Evolutionary conservation across 1,140 invertebrate genomes (phyloP), one percentile per base, ranked within the genome.

Genomic region (Zaprionus gabonicus): DNA sequence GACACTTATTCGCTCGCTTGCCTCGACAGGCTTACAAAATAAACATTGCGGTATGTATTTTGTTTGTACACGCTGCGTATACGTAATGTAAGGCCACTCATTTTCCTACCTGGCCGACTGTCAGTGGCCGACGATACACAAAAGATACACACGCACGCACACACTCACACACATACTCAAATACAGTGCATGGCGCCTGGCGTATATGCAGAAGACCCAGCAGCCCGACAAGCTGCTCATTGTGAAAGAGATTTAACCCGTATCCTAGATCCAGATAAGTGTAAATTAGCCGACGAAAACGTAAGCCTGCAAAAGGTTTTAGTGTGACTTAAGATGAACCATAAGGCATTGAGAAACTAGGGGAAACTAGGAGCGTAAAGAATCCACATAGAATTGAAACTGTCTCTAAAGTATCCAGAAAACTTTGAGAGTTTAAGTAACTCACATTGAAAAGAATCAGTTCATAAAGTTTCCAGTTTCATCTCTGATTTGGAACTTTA

Each of bases 21-120:
- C 84, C 84, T 84, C 83, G 81, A 75, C 84, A 84, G 81, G 85
- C 84, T 88, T 90, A 79, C 81, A 88, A 84, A 88, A 88, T 87
- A 87, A 87, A 87, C 84, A 87, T 87, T 90, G 85, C 84, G 84
- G 84, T 82, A 71, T 90, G 84, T 83, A 88, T 87, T 87, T 87
- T 88, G 84, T 90, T 84, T 83, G 78, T 71, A 84, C 84, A 88
- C 84, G 78, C 78, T 90, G 84, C 84, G 85, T 88, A 88, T 90
- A 87, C 84, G 84, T 88, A 90, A 74, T 84, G 84, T 77, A 59
- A 71, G 83, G 84, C 83, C 84, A 82, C 78, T 84, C 80, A 78
- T 88, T 83, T 78, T 27, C 76, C 82, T 71, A 75, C 66, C 76
- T 71, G 55, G 34, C 71, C 65, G 72, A 71, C 76, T 73, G 83